A percentile compares a stretch with the other conserved stretches of the same genome.
Conservation (phyloP, 1,140 invertebrate species). For the Phymastichus coffea region DNA sequence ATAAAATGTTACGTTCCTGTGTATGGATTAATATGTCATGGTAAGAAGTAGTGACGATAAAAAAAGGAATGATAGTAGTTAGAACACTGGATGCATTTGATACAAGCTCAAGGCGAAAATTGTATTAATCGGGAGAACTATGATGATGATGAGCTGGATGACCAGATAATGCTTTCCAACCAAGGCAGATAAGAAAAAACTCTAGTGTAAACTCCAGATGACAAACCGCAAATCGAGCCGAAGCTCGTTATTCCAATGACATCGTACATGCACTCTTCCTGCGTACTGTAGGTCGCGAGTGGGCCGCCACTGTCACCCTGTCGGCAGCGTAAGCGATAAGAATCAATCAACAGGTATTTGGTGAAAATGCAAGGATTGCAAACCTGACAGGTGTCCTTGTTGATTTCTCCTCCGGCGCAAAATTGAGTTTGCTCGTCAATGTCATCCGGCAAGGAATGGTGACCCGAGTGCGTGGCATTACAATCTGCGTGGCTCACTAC, state of each 20-base stretch:
- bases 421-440: conserved; percentile 56
- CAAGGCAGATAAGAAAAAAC: conserved; percentile 60
- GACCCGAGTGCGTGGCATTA: too few relatives aligned
- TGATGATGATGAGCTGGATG: too few relatives aligned
- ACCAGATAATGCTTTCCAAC: conserved; percentile 55
- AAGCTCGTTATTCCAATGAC: conserved; percentile 58
- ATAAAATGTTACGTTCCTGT: too few relatives aligned
- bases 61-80: too few relatives aligned
- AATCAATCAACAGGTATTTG: background rate
- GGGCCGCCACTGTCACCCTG: conserved; percentile 60
- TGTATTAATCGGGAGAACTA: too few relatives aligned
- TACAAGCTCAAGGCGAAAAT: too few relatives aligned
- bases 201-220: conserved; percentile 61
- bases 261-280: conserved; percentile 54
- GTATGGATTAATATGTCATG: too few relatives aligned
- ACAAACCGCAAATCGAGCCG: conserved; percentile 51
- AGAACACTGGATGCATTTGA: too few relatives aligned
- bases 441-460: conserved; percentile 54
- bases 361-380: background rate
- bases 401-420: conserved; percentile 66
- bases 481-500: too few relatives aligned
- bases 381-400: conserved; percentile 74
- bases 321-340: conserved; percentile 1
- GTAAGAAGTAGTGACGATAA: too few relatives aligned
- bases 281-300: conserved; percentile 37